phyloP scores from a whole-genome alignment of 2,888 invertebrate species.

The Ormyrus pomaceus region DNA sequence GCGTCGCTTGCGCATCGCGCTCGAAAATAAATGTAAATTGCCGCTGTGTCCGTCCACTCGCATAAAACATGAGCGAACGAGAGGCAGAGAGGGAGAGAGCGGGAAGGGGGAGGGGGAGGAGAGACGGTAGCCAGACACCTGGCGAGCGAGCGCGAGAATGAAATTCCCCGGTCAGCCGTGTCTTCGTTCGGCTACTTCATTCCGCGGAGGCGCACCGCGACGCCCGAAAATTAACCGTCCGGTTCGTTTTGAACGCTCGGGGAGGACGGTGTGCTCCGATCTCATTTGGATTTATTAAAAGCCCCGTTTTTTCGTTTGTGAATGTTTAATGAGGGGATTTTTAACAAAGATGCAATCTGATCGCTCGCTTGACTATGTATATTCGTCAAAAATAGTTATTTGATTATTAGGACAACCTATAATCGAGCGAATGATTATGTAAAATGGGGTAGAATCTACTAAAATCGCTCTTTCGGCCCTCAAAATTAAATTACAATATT shows the following conservation, averaged over 20 bases:
- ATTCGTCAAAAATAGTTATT: background rate
- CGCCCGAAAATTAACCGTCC: too few species aligned
- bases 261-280: too few species aligned
- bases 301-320: too few species aligned
- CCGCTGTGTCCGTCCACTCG: constrained; percentile 30
- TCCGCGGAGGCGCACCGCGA: background rate
- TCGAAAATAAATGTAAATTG: constrained; percentile 54
- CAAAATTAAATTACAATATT: too few species aligned
- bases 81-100: constrained; percentile 12
- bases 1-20: constrained; percentile 23
- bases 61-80: constrained; percentile 43
- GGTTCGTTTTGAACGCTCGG: too few species aligned
- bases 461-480: too few species aligned
- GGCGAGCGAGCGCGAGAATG: constrained; percentile 36
- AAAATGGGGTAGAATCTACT: too few species aligned
- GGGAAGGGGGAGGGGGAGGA: constrained; percentile 4
- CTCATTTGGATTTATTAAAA: too few species aligned
- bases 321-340: background rate
- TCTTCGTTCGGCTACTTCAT: constrained; percentile 33
- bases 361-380: background rate
- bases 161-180: constrained; percentile 29
- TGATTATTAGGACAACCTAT: too few species aligned
- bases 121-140: constrained; percentile 44
- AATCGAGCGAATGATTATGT: too few species aligned
- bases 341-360: background rate